Evolutionary conservation across 2,888 invertebrate species (phyloP), one percentile per base, ranked within the genome.

Genomic region (Drosophila flavopinicola): DNA sequence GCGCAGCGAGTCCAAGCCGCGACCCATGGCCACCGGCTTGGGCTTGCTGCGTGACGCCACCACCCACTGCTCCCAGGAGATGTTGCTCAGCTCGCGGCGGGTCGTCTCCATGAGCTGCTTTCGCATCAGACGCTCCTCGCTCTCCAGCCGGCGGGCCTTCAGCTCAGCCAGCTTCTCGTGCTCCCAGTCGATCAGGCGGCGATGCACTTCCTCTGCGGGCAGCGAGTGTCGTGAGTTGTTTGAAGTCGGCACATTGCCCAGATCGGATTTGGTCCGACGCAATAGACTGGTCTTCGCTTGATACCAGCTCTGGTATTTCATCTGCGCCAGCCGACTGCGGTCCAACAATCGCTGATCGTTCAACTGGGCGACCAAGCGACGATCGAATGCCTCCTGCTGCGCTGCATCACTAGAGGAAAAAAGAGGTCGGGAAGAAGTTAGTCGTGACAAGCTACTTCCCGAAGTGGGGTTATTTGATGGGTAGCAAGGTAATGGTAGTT

Each of bases 21-120:
- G 70, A 30, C 90, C 90, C 17, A 90, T 75, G 3, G 90, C 89
- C 35, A 90, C 90, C 1, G 90, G 90, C 17, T 88, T 88, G 1
- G 90, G 90, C 58, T 88, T 89, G 10, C 78, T 60, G 68, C 78
- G 42, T 0, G 75, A 3, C 7, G 41, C 42, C 1, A 35, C 41
- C 2, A 52, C 30, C 73, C 73, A 73, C 15, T 69, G 65, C 4
- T 61, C 37, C 35, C 37, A 58, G 9, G 65, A 58, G 1, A 41
- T 65, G n/a, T 32, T 39, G 20, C 25, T 39, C 15, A 44, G 15
- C 0, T 70, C 70, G 0, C 60, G 57, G 0, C 70, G 41, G 5
- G 37, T n/a, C 17, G 10, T 13, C 0, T 54, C 53, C 1, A 45
- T 30, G 1, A 11, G 15, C 2, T 45, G 33, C 24, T 48, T 47